Evolutionary conservation across 1,140 invertebrate species (phyloP).

Genomic region (Lasaia peninsularis): DNA sequence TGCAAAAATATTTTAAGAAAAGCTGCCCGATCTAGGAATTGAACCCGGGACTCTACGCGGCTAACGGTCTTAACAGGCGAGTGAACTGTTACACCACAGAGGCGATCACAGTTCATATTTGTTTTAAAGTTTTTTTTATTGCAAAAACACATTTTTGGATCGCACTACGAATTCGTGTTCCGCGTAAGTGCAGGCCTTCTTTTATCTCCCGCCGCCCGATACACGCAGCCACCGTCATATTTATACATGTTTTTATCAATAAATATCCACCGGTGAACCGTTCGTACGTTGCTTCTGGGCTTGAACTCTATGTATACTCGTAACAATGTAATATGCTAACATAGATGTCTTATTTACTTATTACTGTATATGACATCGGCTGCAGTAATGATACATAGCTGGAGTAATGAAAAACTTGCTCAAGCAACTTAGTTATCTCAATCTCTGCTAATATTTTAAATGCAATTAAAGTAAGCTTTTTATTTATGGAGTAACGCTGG

Average conservation of each 20-base stretch:
- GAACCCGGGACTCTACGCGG: no score
- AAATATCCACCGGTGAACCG: slow-evolving; percentile 32
- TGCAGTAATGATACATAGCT: no score
- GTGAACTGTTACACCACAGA: no score
- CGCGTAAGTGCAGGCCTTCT: slow-evolving; percentile 70
- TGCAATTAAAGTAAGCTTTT: no score
- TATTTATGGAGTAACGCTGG: no score
- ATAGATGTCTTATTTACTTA: background rate
- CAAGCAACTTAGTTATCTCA: background rate
- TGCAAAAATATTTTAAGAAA: no score
- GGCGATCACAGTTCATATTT: no score
- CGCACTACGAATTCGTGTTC: slow-evolving; percentile 48
- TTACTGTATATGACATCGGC: no score
- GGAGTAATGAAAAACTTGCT: background rate
- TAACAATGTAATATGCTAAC: slow-evolving; percentile 1
- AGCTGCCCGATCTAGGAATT: no score
- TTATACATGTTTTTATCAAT: slow-evolving; percentile 60
- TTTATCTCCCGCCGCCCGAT: slow-evolving; percentile 60
- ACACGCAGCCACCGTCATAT: slow-evolving; percentile 55
- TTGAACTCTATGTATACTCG: background rate
- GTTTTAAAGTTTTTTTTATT: no score
- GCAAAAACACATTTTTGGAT: slow-evolving; percentile 4
- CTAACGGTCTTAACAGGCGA: no score
- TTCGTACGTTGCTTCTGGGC: background rate
- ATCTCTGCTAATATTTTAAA: no score